Base-by-base conservation (phyloP, 2,888 invertebrate genomes). In the Ectropis crepuscularia region DNA sequence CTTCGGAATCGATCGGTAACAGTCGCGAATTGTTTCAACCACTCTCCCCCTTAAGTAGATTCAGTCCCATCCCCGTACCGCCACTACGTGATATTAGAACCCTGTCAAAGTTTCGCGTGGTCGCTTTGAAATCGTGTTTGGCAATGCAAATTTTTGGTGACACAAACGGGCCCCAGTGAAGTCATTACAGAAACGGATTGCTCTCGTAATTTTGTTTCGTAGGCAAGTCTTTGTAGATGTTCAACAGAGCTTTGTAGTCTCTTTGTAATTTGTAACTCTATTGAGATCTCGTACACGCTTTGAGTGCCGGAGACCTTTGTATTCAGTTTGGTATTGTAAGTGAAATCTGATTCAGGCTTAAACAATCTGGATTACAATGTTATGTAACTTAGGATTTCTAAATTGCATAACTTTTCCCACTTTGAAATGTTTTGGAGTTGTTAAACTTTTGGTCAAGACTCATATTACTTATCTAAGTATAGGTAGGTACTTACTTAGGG, bases 141-240 rank as follows among this genome's bases (percentile, higher is more conserved):
- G 76, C 74, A 78, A 89, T 89, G 88, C 89, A 89, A 89, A 88
- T 88, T 90, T 90, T 90, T 86, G 89, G 90, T 86, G 89, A 89
- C 89, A 88, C 80, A 83, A 83, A 80, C 60, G 67, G 60, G 81
- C 82, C 82, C 82, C 80, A 76, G 82, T 85, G 86, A 80, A 83
- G 88, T 85, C 87, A 90, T 89, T 89, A 90, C 78, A 83, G 85
- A 86, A 87, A 84, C 82, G 82, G 81, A 90, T 89, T 89, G 92
- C 86, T 85, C 82, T 84, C 78, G 85, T 92, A 90, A 93, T 89
- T 92, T 86, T 81, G 87, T 93, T 92, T 89, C 79, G 90, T 87
- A 88, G 88, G 85, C 90, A 90, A 88, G 87, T 83, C 87, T 89
- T 90, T 89, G 86, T 85, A 80, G 77, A 78, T 78, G 80, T 78